phyloP scores from a whole-genome alignment of 2,113 vertebrate genomes.

The Brevimyrus niger region DNA sequence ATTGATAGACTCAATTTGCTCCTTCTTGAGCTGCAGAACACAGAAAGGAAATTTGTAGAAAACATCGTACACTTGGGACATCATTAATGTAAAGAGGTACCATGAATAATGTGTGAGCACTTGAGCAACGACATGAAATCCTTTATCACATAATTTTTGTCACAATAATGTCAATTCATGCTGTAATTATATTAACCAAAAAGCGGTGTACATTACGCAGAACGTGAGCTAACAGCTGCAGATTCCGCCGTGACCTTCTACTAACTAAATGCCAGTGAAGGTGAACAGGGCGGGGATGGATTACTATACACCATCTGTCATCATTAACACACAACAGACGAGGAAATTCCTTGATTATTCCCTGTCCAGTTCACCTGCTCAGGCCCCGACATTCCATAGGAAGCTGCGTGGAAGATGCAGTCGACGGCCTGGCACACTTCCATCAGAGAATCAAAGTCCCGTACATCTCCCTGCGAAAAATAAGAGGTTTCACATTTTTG shows the following conservation, averaged over 20 bases:
- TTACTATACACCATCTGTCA: background rate
- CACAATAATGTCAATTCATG: background rate
- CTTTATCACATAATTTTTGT: background rate
- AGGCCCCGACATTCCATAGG: conserved; percentile 81
- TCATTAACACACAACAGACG: background rate
- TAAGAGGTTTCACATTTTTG: background rate
- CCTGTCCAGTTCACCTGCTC: conserved; percentile 69
- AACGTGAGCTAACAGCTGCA: background rate
- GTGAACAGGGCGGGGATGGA: background rate
- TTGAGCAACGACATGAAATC: background rate
- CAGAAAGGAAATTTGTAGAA: conserved; percentile 20
- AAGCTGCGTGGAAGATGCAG: conserved; percentile 85
- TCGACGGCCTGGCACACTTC: conserved; percentile 72
- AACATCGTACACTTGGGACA: background rate
- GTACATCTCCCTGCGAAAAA: conserved; percentile 71
- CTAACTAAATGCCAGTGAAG: background rate
- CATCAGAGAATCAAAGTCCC: conserved; percentile 71
- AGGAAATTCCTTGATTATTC: background rate
- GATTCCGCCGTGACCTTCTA: background rate
- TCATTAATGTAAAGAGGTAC: background rate
- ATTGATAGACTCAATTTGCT: conserved; percentile 83
- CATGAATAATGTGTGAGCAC: background rate
- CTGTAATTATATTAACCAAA: background rate
- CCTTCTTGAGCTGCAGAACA: conserved; percentile 69
- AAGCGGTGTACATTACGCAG: background rate